phyloP scores from a whole-genome alignment of 2,888 invertebrate genomes.

The Dolichopus griseipennis region DNA sequence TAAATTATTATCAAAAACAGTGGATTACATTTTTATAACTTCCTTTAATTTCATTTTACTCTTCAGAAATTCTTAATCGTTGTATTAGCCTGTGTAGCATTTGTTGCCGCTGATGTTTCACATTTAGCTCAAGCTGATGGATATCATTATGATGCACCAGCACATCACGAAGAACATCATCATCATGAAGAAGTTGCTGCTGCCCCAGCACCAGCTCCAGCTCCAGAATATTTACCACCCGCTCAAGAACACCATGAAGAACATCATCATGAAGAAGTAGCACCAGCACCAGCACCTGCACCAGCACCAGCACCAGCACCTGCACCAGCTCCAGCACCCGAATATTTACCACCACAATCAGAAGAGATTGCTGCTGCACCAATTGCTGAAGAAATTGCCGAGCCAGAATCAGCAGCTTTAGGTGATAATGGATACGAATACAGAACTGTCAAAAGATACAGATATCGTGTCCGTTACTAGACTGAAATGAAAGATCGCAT shows the following conservation, averaged over 20 bases:
- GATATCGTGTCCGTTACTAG: neutral
- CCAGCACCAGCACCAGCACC: constrained; percentile 9
- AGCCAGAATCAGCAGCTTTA: neutral
- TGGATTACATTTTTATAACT: too few relatives aligned
- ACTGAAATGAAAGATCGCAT: neutral
- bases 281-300: constrained; percentile 1
- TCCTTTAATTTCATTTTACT: too few relatives aligned
- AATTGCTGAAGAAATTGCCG: neutral
- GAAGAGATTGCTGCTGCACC: neutral
- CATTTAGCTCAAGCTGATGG: neutral
- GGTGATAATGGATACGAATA: neutral
- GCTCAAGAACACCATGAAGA: neutral
- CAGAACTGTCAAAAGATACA: neutral
- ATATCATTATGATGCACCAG: neutral
- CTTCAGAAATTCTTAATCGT: neutral
- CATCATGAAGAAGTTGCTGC: neutral
- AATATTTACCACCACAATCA: neutral
- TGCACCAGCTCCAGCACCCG: constrained; percentile 2
- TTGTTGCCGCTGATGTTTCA: neutral
- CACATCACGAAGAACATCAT: too few relatives aligned
- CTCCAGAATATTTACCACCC: constrained; percentile 9
- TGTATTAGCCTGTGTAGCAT: neutral
- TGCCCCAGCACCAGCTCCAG: neutral
- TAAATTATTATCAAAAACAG: too few relatives aligned
- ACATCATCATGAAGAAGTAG: neutral